These are phyloP conservation scores for Abscondita cerata DNA, from an alignment of 2,888 invertebrate genomes.

Conservation along the genomic window DNA sequence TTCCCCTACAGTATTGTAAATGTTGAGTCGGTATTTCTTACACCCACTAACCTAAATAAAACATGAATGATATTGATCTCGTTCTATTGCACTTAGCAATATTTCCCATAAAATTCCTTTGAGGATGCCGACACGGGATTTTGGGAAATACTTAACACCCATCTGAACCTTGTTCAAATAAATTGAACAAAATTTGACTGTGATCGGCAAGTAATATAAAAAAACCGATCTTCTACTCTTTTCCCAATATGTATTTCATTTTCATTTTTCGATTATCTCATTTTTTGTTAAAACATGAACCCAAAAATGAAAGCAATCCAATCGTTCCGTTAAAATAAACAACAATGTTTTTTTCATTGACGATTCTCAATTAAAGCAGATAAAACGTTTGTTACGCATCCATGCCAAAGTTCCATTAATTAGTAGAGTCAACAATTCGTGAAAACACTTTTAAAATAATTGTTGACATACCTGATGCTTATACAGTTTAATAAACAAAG, in stretches of 20 bases:
- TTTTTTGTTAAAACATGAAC: no score
- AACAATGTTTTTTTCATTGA: no score
- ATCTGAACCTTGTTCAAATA: conserved; percentile 2
- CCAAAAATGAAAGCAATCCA: no score
- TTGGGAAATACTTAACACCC: conserved; percentile 9
- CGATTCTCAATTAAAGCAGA: no score
- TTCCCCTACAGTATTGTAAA: conserved; percentile 20
- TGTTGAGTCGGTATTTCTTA: conserved; percentile 16
- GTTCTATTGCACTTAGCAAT: conserved; percentile 19
- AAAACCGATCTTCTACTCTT: no score
- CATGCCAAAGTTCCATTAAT: conserved; percentile 13
- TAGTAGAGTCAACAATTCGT: conserved; percentile 14
- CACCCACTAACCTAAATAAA: conserved; percentile 28
- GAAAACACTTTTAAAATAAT: conserved; percentile 3
- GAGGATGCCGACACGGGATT: conserved; percentile 17
- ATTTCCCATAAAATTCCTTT: conserved; percentile 20
- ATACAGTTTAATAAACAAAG: conserved; percentile 7
- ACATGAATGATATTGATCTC: conserved; percentile 21
- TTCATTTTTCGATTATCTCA: no score
- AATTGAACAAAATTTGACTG: conserved; percentile 11
- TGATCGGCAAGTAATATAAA: conserved; percentile 1
- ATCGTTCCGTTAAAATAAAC: no score
- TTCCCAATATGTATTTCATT: no score
- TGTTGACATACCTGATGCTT: conserved; percentile 14
- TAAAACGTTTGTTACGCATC: conserved; percentile 1